These are phyloP conservation scores for Theonella swinhoei DNA, from an alignment of 37 sponge, comb jelly and placozoan genomes.

Conservation along the genomic window DNA sequence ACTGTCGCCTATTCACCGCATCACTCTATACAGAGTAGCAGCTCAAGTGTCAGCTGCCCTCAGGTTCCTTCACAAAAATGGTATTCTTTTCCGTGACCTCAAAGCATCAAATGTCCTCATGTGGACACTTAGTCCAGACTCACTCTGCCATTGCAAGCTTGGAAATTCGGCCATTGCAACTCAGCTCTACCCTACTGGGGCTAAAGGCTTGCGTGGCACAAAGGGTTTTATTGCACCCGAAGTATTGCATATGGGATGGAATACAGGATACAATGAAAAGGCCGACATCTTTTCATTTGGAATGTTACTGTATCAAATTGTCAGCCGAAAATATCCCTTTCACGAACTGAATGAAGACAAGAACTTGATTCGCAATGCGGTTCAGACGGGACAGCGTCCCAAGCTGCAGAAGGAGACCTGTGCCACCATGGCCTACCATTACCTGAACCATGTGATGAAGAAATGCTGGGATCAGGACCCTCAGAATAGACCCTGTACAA, in stretches of 20 bases:
- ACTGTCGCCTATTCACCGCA: constrained; percentile 8
- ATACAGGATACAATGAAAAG: constrained; percentile 12
- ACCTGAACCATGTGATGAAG: constrained; percentile 36
- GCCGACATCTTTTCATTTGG: constrained; percentile 64
- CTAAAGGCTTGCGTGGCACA: constrained; percentile 32
- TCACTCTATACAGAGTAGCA: constrained; percentile 44
- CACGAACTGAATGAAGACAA: neutral
- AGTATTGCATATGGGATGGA: constrained; percentile 14
- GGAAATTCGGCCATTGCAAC: constrained; percentile 40
- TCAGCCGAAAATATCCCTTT: constrained; percentile 33
- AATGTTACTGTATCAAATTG: constrained; percentile 48
- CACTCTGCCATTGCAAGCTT: constrained; percentile 54
- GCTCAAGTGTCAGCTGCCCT: constrained; percentile 62
- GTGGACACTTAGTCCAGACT: constrained; percentile 47
- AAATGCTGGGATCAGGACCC: constrained; percentile 39
- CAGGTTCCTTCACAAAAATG: constrained; percentile 24
- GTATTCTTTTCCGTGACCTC: constrained; percentile 48
- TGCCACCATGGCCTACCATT: constrained; percentile 15
- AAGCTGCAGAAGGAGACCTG: constrained; percentile 6
- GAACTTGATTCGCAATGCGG: neutral
- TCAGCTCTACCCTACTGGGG: constrained; percentile 24
- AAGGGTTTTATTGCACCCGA: constrained; percentile 61
- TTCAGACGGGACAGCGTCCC: constrained; percentile 29
- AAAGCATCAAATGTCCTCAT: constrained; percentile 58
- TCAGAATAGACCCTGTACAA: constrained; percentile 8